A percentile compares a stretch with the other conserved stretches of the same genome.
These are phyloP conservation scores for Sarcophilus harrisii DNA, from an alignment of 2,797 vertebrate species.

Conservation along the genomic window DNA sequence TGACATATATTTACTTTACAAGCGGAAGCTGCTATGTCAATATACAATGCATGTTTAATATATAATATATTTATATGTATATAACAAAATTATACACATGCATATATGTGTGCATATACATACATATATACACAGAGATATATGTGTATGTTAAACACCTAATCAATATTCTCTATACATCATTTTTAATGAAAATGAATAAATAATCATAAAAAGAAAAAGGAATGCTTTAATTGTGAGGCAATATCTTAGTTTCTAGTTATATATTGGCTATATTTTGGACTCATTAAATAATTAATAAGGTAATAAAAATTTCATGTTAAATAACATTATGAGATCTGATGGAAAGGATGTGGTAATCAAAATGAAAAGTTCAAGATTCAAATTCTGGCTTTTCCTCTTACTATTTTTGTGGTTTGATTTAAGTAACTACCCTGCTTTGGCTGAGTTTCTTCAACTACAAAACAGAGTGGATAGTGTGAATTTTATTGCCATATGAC, in stretches of 20 bases:
- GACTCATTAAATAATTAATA: background rate
- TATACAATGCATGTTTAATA: background rate
- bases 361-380: background rate
- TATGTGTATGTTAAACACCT: background rate
- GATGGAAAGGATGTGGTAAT: background rate
- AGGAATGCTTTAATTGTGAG: background rate
- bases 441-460: background rate
- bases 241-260: background rate
- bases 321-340: background rate
- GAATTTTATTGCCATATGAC: background rate
- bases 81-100: background rate
- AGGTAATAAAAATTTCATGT: background rate
- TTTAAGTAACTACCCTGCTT: background rate
- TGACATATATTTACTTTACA: background rate
- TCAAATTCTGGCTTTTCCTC: background rate
- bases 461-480: background rate
- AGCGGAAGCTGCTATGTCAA: background rate
- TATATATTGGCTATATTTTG: background rate
- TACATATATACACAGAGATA: background rate
- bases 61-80: too few species aligned
- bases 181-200: background rate
- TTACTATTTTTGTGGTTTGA: background rate
- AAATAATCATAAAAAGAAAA: background rate
- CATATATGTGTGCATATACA: accelerated
- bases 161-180: background rate